A percentile compares a stretch with the other conserved stretches of the same genome.
Conservation (phyloP, 2,888 invertebrate genomes). For the Chymomyza caudatula region DNA sequence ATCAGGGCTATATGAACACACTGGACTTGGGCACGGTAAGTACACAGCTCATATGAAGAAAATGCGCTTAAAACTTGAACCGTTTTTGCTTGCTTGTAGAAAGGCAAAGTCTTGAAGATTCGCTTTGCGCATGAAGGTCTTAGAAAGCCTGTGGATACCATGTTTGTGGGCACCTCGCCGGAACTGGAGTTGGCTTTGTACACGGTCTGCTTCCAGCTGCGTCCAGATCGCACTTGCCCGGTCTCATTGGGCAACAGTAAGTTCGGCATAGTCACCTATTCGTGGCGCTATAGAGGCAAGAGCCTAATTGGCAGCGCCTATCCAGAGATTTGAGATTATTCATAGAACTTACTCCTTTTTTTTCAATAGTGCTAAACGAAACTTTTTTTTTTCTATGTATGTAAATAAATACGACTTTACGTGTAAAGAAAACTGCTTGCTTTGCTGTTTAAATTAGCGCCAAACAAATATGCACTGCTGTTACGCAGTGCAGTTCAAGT, state of each 20-base stretch:
- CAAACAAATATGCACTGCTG: background rate
- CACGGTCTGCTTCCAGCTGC: constrained; percentile 89
- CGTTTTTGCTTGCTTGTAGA: constrained; percentile 79
- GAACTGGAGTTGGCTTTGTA: constrained; percentile 94
- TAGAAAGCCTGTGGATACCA: constrained; percentile 87
- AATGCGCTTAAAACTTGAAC: background rate
- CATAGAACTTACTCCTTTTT: background rate
- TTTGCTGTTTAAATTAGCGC: background rate
- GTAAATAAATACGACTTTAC: background rate
- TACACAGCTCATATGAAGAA: background rate
- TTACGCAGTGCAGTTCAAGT: background rate
- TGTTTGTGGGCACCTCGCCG: constrained; percentile 92
- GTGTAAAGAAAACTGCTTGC: background rate
- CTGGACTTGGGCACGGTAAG: constrained; percentile 85
- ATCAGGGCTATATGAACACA: constrained; percentile 88
- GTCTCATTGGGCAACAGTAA: constrained; percentile 85
- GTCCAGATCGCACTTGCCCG: constrained; percentile 86
- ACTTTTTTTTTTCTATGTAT: background rate
- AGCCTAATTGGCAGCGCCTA: constrained; percentile 89
- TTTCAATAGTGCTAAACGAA: background rate
- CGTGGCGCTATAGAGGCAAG: constrained; percentile 86
- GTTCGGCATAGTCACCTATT: constrained; percentile 86
- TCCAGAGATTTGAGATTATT: constrained; percentile 82
- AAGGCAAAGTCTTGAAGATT: constrained; percentile 86
- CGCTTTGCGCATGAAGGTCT: constrained; percentile 85